Conservation (phyloP, 2,113 vertebrate genomes). For the Hydropotes inermis region DNA sequence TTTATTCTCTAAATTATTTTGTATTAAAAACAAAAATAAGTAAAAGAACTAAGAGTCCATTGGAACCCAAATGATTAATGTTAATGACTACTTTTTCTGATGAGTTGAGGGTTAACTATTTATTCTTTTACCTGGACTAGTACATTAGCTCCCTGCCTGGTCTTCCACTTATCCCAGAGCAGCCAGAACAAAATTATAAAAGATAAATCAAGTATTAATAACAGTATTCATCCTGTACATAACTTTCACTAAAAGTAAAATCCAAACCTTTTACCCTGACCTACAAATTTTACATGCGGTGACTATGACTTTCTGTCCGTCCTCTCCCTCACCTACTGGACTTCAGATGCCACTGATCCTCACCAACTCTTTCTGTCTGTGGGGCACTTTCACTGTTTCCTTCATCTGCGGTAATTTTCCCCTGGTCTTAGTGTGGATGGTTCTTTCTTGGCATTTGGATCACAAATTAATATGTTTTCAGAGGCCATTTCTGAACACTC, state of each 20-base stretch:
- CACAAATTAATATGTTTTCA: neutral
- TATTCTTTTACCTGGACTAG: neutral
- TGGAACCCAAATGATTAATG: neutral
- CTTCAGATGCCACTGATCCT: neutral
- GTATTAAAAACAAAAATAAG: conserved; percentile 22
- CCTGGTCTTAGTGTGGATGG: neutral
- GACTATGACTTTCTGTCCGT: neutral
- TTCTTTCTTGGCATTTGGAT: neutral
- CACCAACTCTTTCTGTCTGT: neutral
- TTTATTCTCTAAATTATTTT: conserved; percentile 31
- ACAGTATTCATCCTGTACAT: neutral
- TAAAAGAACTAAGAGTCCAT: neutral
- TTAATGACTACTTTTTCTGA: neutral
- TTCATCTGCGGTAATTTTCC: neutral
- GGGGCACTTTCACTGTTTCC: neutral
- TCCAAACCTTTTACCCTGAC: neutral
- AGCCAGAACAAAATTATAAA: neutral
- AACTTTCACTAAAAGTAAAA: conserved; percentile 26
- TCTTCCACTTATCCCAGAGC: neutral
- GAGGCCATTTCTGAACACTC: neutral
- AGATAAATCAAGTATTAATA: neutral
- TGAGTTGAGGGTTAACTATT: neutral
- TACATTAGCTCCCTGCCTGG: neutral
- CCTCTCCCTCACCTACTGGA: neutral
- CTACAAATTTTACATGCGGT: neutral